Evolutionary conservation across 35 echinoderm and acorn worm species (phyloP).

Genomic region (Apostichopus californicus): DNA sequence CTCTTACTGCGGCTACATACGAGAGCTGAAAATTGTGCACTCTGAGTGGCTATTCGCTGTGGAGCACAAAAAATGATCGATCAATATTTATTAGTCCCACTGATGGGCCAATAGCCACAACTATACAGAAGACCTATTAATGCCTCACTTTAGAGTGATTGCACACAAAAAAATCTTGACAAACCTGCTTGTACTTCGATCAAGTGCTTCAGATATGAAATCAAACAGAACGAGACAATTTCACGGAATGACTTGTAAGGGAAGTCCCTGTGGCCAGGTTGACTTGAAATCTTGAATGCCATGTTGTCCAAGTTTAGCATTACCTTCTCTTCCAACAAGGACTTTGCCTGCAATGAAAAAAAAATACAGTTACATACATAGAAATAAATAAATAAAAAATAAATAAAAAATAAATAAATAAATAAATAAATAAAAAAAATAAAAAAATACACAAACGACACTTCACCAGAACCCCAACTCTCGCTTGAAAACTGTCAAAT

Average conservation of each 20-base stretch:
- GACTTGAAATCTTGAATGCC: constrained; percentile 57
- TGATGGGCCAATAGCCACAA: too few species aligned
- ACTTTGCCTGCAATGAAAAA: constrained; percentile 68
- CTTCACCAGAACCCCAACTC: too few species aligned
- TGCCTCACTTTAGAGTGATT: too few species aligned
- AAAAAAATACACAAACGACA: too few species aligned
- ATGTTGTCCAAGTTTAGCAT: constrained; percentile 66
- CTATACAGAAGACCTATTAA: too few species aligned
- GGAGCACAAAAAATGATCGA: too few species aligned
- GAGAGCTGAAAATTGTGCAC: too few species aligned
- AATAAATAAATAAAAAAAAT: not conserved
- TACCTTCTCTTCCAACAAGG: constrained; percentile 62
- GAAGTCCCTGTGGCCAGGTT: constrained; percentile 60
- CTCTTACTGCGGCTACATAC: too few species aligned
- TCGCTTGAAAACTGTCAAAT: too few species aligned
- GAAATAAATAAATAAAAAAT: not conserved
- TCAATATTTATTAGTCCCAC: too few species aligned
- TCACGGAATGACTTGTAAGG: constrained; percentile 92
- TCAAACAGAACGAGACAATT: constrained; percentile 63
- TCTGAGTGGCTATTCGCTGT: too few species aligned
- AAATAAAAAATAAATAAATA: too few species aligned
- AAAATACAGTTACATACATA: not conserved
- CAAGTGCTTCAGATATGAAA: constrained; percentile 76
- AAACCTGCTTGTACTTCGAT: constrained; percentile 87
- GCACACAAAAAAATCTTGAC: not conserved